Evolutionary conservation across 2,797 vertebrate genomes (phyloP), one percentile per base, ranked within the genome.

Genomic region (Luscinia luscinia): DNA sequence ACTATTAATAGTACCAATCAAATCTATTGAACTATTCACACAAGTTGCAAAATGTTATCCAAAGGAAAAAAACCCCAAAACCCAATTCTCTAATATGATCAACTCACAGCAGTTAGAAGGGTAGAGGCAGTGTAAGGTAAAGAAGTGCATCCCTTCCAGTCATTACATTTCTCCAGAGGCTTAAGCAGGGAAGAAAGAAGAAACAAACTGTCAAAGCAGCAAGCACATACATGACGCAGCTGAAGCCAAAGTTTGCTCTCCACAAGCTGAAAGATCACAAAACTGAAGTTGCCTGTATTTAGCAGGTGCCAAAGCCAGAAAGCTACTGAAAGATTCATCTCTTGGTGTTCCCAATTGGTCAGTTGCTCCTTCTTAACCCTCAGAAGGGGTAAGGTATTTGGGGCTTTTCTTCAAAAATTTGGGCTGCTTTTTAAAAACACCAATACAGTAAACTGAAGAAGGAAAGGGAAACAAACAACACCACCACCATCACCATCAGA

Each of bases 151-250:
- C 63, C 67, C 74, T 93, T 90, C 82, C 79, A 91, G 83, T 73
- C 87, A 92, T 87, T 88, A 62, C 22, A 84, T 51, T 81, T 90
- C 84, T 94, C 67, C 84, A 92, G 83, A 96, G 45, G 87, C 89
- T 95, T 96, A 92, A 72, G 94, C 87, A 92, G 67, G 91, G 30
- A 91, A 85, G 73, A 94, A 89, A 91, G 89, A 87, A 92, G 91
- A 96, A 87, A 94, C 7, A 62, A 63, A 40, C 26, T 58, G 77
- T 91, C 66, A 94, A 87, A 95, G 92, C 75, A 89, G 84, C 49
- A 90, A 87, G 84, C 55, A 91, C 36, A 24, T 59, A 92, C 17
- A 51, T 5, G 9, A 85, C 24, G 41, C 46, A 87, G 75, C 58
- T 86, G 73, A 92, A 95, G 66, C 24, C 86, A 87, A 68, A 83